These are phyloP conservation scores for Luffia ferchaultella DNA, from an alignment of 2,888 invertebrate genomes.

Conservation along the genomic window DNA sequence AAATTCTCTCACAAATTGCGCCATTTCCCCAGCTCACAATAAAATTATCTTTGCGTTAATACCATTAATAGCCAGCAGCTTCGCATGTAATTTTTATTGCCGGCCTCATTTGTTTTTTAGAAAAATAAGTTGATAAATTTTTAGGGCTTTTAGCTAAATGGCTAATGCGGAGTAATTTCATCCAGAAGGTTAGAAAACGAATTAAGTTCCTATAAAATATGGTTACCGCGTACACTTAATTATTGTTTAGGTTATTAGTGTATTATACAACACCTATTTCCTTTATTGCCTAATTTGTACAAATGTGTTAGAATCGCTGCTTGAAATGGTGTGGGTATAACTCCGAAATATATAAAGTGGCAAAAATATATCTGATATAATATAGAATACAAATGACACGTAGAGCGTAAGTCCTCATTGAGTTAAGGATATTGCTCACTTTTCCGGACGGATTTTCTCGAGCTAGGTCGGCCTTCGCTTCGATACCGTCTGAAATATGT, in stretches of 20 bases:
- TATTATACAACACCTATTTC: too few species aligned
- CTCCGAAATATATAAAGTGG: too few species aligned
- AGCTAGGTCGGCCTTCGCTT: not conserved
- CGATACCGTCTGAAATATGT: not conserved
- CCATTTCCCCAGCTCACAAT: not conserved
- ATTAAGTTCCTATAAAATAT: too few species aligned
- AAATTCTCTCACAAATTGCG: not conserved
- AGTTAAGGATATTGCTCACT: not conserved
- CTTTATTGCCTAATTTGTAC: too few species aligned
- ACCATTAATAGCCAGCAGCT: not conserved
- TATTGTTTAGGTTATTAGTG: too few species aligned
- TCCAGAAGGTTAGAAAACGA: not conserved
- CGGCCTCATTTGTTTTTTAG: not conserved
- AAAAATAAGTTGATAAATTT: not conserved
- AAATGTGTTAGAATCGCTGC: too few species aligned
- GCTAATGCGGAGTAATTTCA: not conserved
- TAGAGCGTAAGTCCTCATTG: not conserved
- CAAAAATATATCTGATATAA: not conserved
- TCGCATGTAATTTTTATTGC: not conserved
- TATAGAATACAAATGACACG: not conserved
- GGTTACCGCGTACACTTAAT: too few species aligned
- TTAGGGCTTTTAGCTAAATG: not conserved
- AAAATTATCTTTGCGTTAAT: too few species aligned
- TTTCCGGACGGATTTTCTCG: not conserved
- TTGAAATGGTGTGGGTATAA: too few species aligned